Base-by-base conservation (phyloP, 2,888 invertebrate genomes). In the Callyntrura sp. region DNA sequence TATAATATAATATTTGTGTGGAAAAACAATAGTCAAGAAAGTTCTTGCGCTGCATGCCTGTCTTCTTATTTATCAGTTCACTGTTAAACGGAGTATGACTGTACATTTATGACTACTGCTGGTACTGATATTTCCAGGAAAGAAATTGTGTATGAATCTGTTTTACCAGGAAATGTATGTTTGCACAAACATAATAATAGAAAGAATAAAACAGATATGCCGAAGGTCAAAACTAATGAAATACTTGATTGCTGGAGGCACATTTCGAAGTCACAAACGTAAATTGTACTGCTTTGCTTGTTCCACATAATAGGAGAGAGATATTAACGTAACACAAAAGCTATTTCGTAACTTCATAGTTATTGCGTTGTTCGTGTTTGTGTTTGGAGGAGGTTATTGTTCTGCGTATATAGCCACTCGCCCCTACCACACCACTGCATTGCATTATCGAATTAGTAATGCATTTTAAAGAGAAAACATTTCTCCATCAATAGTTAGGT, bases 141-240 rank as follows among this genome's bases (percentile, higher is more conserved):
- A 35, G 35, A 35, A 35, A 35, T 6, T 6, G 6, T 35, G 35
- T 35, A 73, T 23, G n/a, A 23, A 48, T 51, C 23, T 48, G 76
- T 43, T 43, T 35, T n/a, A 20, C 45, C 20, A 60, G 17, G 60
- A 20, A 48, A 14, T 4, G 11, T 23, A 48, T 73, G 48, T 45
- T 73, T 73, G 73, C 45, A 48, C n/a, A 73, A 73, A 70, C 23
- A 48, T 48, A 35, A 35, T 35, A 48, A 48, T 73, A 48, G 60
- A 43, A 28, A 57, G 43, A 28, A 35, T 79, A 20, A 17, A 79
- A 60, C 79, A 79, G 57, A 79, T n/a, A n/a, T 79, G 79, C 60
- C 57, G 60, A 79, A 57, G 79, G 79, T 79, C 79, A 79, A 28
- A 79, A 78, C 43, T 79, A 79, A 79, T 79, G 79, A 79, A 79